Conservation (phyloP, 2,888 invertebrate genomes). For the Frankliniella intonsa region DNA sequence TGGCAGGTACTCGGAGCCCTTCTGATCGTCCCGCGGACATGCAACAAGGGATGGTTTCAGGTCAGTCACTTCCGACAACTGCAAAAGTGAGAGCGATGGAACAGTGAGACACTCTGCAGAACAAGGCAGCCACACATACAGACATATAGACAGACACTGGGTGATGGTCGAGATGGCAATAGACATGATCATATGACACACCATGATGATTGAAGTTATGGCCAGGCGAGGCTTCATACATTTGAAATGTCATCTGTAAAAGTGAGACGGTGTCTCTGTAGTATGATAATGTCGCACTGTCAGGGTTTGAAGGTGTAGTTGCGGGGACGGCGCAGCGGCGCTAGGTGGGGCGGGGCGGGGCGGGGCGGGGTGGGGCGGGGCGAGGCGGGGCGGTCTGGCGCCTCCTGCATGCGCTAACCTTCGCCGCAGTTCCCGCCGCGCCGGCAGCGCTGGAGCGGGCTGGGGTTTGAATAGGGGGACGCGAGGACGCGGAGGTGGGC, state of each 20-base stretch:
- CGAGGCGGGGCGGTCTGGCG: too few species aligned
- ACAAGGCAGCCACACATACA: background rate
- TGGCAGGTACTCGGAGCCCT: constrained; percentile 23
- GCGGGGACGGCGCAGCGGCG: too few species aligned
- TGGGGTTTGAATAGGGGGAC: background rate
- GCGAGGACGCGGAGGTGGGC: background rate
- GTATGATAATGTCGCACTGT: too few species aligned
- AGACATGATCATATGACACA: too few species aligned
- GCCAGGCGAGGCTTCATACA: too few species aligned
- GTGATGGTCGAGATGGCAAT: too few species aligned
- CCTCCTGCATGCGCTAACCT: background rate
- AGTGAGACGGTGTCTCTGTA: too few species aligned
- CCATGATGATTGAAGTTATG: too few species aligned
- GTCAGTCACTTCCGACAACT: constrained; percentile 18
- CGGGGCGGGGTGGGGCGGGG: too few species aligned
- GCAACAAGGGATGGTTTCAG: constrained; percentile 22
- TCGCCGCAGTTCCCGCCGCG: background rate
- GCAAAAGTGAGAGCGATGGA: background rate
- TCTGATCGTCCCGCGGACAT: constrained; percentile 25
- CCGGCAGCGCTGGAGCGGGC: background rate
- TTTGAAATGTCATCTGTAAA: too few species aligned
- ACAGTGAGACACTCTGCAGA: background rate
- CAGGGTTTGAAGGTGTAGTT: too few species aligned
- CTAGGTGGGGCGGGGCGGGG: too few species aligned
- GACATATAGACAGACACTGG: background rate